phyloP scores from a whole-genome alignment of 2,797 vertebrate species.

The Distichodus sexfasciatus region DNA sequence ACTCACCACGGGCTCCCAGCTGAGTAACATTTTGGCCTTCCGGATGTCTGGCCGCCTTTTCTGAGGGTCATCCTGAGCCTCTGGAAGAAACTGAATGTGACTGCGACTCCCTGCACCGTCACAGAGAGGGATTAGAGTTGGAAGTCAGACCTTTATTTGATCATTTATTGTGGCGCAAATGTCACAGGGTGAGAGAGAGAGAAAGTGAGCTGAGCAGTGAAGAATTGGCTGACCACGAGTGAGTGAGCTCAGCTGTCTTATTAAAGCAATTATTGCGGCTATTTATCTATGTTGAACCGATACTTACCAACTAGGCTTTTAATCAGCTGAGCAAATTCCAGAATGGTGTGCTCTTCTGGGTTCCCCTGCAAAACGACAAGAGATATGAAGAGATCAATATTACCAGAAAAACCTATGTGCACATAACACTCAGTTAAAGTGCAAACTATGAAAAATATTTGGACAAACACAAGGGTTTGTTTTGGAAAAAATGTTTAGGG shows the following conservation, averaged over 20 bases:
- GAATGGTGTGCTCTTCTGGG: slow-evolving; percentile 95
- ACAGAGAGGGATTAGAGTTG: background rate
- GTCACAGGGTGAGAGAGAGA: background rate
- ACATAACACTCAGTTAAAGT: background rate
- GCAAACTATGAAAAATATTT: background rate
- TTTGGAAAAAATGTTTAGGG: too few species aligned
- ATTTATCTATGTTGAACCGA: background rate
- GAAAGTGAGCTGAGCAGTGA: too few species aligned
- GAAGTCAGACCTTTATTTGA: background rate
- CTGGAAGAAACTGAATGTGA: slow-evolving; percentile 96
- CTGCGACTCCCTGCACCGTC: slow-evolving; percentile 81
- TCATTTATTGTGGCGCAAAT: background rate
- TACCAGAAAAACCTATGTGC: background rate
- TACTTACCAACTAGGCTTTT: slow-evolving; percentile 94
- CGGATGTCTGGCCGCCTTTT: slow-evolving; percentile 93
- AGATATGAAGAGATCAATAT: slow-evolving; percentile 11
- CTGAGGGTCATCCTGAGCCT: slow-evolving; percentile 97
- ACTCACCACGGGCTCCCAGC: slow-evolving; percentile 97
- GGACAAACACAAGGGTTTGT: too few species aligned
- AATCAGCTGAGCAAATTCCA: slow-evolving; percentile 97
- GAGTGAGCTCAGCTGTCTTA: background rate
- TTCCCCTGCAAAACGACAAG: slow-evolving; percentile 82
- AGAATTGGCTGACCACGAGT: too few species aligned
- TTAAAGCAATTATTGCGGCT: background rate
- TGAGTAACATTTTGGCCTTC: slow-evolving; percentile 92